Evolutionary conservation across 2,113 vertebrate genomes (phyloP).

Genomic region (Erythrocercus mccallii): DNA sequence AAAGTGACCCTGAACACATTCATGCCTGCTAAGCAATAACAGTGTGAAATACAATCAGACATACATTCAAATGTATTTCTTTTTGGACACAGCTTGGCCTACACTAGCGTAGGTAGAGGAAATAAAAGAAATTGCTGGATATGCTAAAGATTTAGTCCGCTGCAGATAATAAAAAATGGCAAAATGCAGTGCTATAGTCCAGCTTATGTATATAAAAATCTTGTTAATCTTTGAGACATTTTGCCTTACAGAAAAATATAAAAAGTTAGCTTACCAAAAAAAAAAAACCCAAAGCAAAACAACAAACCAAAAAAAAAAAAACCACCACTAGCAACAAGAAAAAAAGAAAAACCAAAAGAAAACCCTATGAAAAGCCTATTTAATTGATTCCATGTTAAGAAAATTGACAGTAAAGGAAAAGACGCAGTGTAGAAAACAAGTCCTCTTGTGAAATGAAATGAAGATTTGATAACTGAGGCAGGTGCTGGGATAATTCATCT

Average conservation of each 20-base stretch:
- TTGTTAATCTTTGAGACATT: background rate
- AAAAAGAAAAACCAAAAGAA: background rate
- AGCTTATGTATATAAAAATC: background rate
- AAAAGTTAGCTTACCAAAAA: background rate
- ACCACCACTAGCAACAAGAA: background rate
- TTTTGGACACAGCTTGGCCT: background rate
- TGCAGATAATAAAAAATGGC: background rate
- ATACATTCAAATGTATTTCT: background rate
- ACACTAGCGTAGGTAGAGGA: background rate
- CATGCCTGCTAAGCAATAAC: background rate
- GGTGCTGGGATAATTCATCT: background rate
- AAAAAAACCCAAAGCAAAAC: background rate
- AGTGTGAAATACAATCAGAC: background rate
- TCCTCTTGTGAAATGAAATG: background rate
- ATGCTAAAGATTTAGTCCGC: background rate
- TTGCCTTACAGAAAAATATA: background rate
- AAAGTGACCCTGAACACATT: constrained; percentile 15
- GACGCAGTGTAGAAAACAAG: background rate
- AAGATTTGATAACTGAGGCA: background rate
- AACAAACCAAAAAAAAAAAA: background rate
- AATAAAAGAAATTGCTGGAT: background rate
- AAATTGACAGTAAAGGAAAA: background rate
- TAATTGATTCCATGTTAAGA: background rate
- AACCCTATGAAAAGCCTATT: background rate
- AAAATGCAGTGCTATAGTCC: background rate